Evolutionary conservation across 2,888 invertebrate genomes (phyloP).

Genomic region (Megaustenia siamemsis): DNA sequence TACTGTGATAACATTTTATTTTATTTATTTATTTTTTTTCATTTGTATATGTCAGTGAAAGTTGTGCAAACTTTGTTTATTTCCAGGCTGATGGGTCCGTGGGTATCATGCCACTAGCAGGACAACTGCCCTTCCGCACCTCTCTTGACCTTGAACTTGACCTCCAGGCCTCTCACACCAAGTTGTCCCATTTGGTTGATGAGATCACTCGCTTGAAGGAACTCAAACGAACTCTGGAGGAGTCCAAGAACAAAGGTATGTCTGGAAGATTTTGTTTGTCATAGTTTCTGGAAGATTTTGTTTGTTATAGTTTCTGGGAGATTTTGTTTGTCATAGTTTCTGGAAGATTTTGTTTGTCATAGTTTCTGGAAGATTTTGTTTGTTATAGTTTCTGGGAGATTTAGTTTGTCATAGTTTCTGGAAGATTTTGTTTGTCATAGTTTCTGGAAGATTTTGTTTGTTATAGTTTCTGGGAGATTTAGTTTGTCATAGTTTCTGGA

Average conservation of each 20-base stretch:
- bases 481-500: no score
- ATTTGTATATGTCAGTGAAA: neutral
- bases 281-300: no score
- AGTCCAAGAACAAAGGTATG: constrained; percentile 84
- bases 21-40: neutral
- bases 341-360: no score
- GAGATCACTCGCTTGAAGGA: constrained; percentile 90
- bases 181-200: constrained; percentile 89
- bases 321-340: no score
- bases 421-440: no score
- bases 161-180: constrained; percentile 93
- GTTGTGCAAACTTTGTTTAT: neutral
- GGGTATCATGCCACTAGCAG: constrained; percentile 48
- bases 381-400: no score
- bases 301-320: no score
- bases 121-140: constrained; percentile 82
- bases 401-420: no score
- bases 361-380: no score
- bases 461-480: no score
- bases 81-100: constrained; percentile 57
- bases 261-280: neutral
- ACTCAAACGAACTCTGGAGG: constrained; percentile 88
- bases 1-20: neutral
- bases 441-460: no score
- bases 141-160: constrained; percentile 95